Percentiles rank a stretch among this genome's conserved stretches.
These are phyloP conservation scores for Litoditis marina DNA, from an alignment of 2,888 invertebrate genomes.

Conservation along the genomic window DNA sequence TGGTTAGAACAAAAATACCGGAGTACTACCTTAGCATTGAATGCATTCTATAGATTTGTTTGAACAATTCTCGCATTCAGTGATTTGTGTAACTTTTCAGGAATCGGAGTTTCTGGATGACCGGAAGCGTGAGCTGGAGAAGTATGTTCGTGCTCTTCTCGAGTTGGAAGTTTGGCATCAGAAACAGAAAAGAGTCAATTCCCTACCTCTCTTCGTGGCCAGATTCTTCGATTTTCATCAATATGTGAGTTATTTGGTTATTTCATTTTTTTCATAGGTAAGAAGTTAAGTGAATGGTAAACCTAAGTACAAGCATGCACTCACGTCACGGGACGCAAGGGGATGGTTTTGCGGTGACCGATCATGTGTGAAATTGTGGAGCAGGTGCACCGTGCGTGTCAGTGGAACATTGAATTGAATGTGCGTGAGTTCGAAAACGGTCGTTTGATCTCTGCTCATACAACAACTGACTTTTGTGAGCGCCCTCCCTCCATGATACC, in stretches of 20 bases:
- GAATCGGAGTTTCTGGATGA: conserved; percentile 82
- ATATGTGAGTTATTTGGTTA: conserved; percentile 68
- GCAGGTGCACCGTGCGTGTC: no score
- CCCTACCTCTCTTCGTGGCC: conserved; percentile 66
- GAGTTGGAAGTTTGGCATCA: conserved; percentile 51
- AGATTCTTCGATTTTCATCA: conserved; percentile 82
- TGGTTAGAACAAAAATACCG: no score
- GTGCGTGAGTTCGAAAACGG: background rate
- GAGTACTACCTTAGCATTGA: background rate
- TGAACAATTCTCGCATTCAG: no score
- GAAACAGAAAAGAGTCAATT: conserved; percentile 32
- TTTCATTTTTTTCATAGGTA: no score
- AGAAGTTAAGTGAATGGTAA: no score
- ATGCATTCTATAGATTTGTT: background rate
- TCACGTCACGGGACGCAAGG: no score
- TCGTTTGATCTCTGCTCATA: background rate
- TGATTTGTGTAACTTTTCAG: conserved; percentile 43
- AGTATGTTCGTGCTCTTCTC: conserved; percentile 73
- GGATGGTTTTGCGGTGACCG: no score
- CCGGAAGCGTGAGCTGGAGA: conserved; percentile 76
- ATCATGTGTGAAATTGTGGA: no score
- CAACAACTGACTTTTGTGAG: background rate
- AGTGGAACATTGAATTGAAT: no score
- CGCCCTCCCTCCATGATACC: background rate
- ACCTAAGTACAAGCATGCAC: no score